phyloP scores from a whole-genome alignment of 1,140 invertebrate genomes.

The Epicauta chinensis region DNA sequence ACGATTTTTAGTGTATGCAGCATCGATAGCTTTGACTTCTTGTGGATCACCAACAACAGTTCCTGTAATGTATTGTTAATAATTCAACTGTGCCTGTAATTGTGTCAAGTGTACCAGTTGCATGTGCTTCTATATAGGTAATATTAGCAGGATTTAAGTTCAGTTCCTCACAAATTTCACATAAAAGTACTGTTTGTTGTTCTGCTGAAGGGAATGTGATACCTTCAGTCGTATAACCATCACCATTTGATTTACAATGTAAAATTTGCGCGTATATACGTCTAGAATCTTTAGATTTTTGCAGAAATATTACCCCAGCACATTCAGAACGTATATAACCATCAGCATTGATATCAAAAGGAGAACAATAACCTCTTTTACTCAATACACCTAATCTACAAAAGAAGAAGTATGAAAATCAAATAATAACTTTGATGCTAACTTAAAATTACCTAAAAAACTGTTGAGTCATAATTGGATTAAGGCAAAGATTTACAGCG shows the following conservation, averaged over 20 bases:
- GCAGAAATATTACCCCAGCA: slow-evolving; percentile 71
- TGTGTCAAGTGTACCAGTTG: slow-evolving; percentile 62
- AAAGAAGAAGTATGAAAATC: no score
- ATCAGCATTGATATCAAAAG: slow-evolving; percentile 77
- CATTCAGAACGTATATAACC: slow-evolving; percentile 75
- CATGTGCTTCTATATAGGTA: slow-evolving; percentile 86
- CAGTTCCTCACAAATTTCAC: slow-evolving; percentile 80
- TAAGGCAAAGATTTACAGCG: slow-evolving; percentile 75
- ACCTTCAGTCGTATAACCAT: slow-evolving; percentile 69
- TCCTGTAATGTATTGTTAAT: no score
- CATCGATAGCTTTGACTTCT: slow-evolving; percentile 79
- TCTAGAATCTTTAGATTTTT: slow-evolving; percentile 71
- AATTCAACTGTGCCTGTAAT: no score
- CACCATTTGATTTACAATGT: slow-evolving; percentile 67
- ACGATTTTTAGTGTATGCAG: slow-evolving; percentile 67
- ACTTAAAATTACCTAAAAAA: slow-evolving; percentile 61
- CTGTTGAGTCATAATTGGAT: slow-evolving; percentile 79
- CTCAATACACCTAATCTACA: slow-evolving; percentile 76
- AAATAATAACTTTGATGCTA: no score
- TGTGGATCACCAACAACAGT: slow-evolving; percentile 79
- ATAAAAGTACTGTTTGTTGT: slow-evolving; percentile 70
- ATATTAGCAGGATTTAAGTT: slow-evolving; percentile 60
- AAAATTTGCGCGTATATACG: slow-evolving; percentile 59
- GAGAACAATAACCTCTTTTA: slow-evolving; percentile 77
- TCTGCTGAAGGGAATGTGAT: slow-evolving; percentile 87